These are phyloP conservation scores for Neuroterus valhalla DNA, from an alignment of 1,140 invertebrate genomes.

Conservation along the genomic window DNA sequence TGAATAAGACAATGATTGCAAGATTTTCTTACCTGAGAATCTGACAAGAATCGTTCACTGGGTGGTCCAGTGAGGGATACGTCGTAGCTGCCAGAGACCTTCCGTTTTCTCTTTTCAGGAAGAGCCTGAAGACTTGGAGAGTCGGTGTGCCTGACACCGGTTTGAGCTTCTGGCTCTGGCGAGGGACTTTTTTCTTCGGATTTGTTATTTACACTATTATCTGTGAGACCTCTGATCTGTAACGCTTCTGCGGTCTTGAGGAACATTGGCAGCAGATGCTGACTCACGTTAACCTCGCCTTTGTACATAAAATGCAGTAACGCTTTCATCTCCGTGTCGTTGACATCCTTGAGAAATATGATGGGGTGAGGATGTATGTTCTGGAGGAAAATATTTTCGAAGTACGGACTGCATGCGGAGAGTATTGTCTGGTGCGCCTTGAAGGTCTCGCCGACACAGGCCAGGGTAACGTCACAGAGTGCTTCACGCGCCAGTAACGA, in stretches of 20 bases:
- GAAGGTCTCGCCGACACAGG: slow-evolving; percentile 92
- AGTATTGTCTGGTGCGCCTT: slow-evolving; percentile 95
- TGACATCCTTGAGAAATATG: slow-evolving; percentile 93
- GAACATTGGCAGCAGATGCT: slow-evolving; percentile 90
- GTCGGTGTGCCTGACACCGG: slow-evolving; percentile 61
- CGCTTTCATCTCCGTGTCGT: slow-evolving; percentile 90
- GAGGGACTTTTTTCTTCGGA: slow-evolving; percentile 67
- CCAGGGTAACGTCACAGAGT: slow-evolving; percentile 93
- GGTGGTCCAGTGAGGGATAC: slow-evolving; percentile 80
- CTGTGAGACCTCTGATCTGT: slow-evolving; percentile 92
- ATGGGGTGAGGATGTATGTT: slow-evolving; percentile 94
- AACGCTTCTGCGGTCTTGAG: slow-evolving; percentile 93
- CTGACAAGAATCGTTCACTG: slow-evolving; percentile 79
- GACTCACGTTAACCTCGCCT: slow-evolving; percentile 91
- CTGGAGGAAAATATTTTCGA: slow-evolving; percentile 93
- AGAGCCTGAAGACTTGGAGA: slow-evolving; percentile 67
- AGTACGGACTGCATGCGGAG: slow-evolving; percentile 95
- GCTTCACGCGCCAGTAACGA: slow-evolving; percentile 89
- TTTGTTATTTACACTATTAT: slow-evolving; percentile 81
- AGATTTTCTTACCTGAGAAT: slow-evolving; percentile 77
- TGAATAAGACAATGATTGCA: slow-evolving; percentile 32
- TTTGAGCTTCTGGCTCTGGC: slow-evolving; percentile 67
- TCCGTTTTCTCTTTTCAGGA: slow-evolving; percentile 82
- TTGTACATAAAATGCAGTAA: slow-evolving; percentile 94
- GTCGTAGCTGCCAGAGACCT: slow-evolving; percentile 82